Evolutionary conservation across 2,888 invertebrate genomes (phyloP), one percentile per base, ranked within the genome.

Genomic region (Heliconius erato): DNA sequence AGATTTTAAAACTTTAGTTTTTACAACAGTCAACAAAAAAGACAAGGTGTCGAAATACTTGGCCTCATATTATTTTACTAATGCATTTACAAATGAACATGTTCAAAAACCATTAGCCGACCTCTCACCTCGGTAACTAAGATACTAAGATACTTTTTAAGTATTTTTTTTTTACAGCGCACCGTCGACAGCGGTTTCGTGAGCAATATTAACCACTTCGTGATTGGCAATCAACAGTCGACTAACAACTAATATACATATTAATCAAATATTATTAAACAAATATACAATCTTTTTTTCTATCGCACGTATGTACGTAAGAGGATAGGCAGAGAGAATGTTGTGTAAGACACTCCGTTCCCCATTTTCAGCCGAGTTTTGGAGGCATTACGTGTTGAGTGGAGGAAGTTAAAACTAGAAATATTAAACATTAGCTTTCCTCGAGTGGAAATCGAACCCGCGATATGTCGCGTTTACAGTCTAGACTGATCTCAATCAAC

Each of bases 171-270:
- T 85, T 85, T 83, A 82, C 44, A 69, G 26, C 67, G 26, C 79
- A 78, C 79, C 87, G 94, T 89, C 91, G 94, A 94, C 94, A 92
- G 91, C 89, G 86, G 84, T 85, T 83, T 84, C 84, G 85, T 83
- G 88, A 87, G 86, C 86, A 74, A 44, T 80, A 63, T 67, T 79
- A 83, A 74, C 72, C 87, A 86, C 87, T 86, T 91, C 92, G 91
- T 91, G 90, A 89, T 88, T 88, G 87, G 88, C 88, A 89, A 89
- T 92, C 92, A 92, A 88, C 91, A 86, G 86, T 90, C 92, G 92
- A 93, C 93, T 92, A 90, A 87, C 89, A 86, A 86, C 91, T 95
- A 94, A 95, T 94, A 94, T 92, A 94, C 85, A 89, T 89, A 89
- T 72, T 72, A 49, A 72, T 72, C 72, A 90, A 90, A 90, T 87